Conservation (phyloP, 2,888 invertebrate species). For the Callimorpha dominula region DNA sequence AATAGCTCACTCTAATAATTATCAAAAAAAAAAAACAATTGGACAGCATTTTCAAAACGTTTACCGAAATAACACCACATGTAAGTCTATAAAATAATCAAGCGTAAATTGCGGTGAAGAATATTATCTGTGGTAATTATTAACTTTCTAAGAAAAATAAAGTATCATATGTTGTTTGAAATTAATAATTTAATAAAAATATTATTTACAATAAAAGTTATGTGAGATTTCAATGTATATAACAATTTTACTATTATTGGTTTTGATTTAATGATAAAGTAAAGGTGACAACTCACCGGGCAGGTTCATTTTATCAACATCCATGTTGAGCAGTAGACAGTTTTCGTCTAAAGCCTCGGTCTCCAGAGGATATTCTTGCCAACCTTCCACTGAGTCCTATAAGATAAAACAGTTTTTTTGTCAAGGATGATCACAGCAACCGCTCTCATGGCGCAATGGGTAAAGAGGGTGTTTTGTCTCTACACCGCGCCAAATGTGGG, state of each 20-base stretch:
- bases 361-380: slow-evolving; percentile 80
- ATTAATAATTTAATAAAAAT: neutral
- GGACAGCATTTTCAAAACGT: neutral
- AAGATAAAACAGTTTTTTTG: neutral
- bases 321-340: slow-evolving; percentile 80
- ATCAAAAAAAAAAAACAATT: neutral
- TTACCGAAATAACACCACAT: neutral
- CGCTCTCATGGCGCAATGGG: neutral
- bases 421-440: no score
- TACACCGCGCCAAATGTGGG: no score
- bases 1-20: neutral
- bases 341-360: slow-evolving; percentile 80
- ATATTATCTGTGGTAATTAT: neutral
- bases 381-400: slow-evolving; percentile 81
- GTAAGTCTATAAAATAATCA: neutral
- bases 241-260: neutral
- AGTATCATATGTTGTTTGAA: no score
- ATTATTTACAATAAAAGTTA: slow-evolving; percentile 3
- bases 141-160: neutral
- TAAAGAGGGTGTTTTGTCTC: no score
- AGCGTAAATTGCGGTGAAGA: neutral
- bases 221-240: neutral
- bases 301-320: slow-evolving; percentile 72
- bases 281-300: slow-evolving; percentile 63
- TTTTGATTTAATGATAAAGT: neutral